A percentile compares a stretch with the other conserved stretches of the same genome.
These are phyloP conservation scores for Alitta virens DNA, from an alignment of 2,888 invertebrate species.

Conservation along the genomic window DNA sequence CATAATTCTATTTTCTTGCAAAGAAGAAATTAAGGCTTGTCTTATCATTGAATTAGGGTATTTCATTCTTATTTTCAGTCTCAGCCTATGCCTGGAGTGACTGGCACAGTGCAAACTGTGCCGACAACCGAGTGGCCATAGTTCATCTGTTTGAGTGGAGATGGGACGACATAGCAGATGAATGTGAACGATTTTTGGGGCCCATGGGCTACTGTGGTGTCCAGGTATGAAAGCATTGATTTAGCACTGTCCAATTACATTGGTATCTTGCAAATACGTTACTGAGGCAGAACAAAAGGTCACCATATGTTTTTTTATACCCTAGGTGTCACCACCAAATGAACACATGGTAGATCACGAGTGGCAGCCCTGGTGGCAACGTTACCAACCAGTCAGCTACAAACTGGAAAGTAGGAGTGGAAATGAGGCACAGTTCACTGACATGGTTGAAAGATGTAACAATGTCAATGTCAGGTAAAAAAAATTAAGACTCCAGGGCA, in stretches of 20 bases:
- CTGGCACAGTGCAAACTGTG: constrained; percentile 37
- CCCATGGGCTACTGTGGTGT: constrained; percentile 50
- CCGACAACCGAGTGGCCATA: constrained; percentile 42
- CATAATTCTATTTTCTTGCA: no score
- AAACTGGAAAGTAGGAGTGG: constrained; percentile 42
- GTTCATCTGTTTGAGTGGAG: constrained; percentile 54
- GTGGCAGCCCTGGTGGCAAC: constrained; percentile 48
- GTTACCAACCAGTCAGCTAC: constrained; percentile 50
- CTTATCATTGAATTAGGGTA: no score
- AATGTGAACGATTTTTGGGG: constrained; percentile 48
- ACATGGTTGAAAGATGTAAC: constrained; percentile 44
- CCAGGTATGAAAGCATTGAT: no score
- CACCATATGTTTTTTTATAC: no score
- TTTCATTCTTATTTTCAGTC: no score
- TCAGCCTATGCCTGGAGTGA: not conserved
- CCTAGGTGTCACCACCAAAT: constrained; percentile 46
- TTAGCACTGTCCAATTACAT: no score
- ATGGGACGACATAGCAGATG: constrained; percentile 48
- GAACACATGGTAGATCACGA: constrained; percentile 39
- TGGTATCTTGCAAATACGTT: no score
- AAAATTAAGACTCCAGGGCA: no score
- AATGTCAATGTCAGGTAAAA: constrained; percentile 46
- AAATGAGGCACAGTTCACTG: constrained; percentile 35
- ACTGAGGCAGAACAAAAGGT: no score
- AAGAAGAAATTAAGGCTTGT: no score